Base-by-base conservation (phyloP, 1,140 invertebrate genomes). In the Calosoma granatense region DNA sequence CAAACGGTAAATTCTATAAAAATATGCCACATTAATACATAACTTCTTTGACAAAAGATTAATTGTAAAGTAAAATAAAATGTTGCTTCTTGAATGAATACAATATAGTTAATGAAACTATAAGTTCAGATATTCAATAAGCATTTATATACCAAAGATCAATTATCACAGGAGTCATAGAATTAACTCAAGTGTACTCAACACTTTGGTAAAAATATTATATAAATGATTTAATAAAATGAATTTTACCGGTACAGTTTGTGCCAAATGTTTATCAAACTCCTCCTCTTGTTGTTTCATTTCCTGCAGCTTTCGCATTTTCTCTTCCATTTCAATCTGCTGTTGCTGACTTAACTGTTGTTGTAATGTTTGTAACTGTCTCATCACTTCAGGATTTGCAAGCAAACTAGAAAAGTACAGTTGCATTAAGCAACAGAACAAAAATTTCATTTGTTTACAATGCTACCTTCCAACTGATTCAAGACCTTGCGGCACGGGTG, bases 281-380 rank as follows among this genome's bases (percentile, higher is more conserved):
- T 88, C 86, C 52, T 87, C 84, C 63, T 88, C 86, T 59, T 86
- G 84, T 62, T 85, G 80, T 58, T 84, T 85, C 78, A 86, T 81
- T 68, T 85, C 82, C 56, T 83, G 82, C 52, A 84, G 61, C 66
- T 84, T 84, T 2, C 82, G 73, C 72, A 85, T 77, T 64, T 85
- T 83, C 57, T 86, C 84, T 64, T 88, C 86, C 65, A 83, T 79
- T 60, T 85, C 83, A 1, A 75, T 73, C 59, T 81, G 76, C 67
- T 61, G 20, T 53, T 56, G 73, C 67, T 56, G 74, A 67, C 1
- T 61, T 57, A 57, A 71, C 71, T 1, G 68, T 56, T 65, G 65
- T 61, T 85, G 82, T 2, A 86, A 65, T 54, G 76, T 84, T 62
- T 85, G 84, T 4, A 89, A 71, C 59, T 88, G 86, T 39, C 84